A percentile compares a stretch with the other conserved stretches of the same genome.
phyloP scores from a whole-genome alignment of 1,140 invertebrate species.

The Penaeus vannamei region DNA sequence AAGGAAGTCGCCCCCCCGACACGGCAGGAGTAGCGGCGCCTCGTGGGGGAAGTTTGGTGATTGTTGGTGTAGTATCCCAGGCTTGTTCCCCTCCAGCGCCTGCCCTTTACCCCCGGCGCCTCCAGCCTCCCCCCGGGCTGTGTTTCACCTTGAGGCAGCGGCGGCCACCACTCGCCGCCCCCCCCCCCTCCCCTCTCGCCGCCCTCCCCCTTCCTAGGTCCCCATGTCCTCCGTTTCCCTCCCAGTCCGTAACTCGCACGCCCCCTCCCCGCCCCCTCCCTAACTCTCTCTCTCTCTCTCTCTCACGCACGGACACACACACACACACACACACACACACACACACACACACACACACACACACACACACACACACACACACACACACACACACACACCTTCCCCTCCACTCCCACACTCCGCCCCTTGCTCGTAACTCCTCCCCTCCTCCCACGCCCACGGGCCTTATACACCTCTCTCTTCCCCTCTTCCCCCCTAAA shows the following conservation, averaged over 20 bases:
- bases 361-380: slow-evolving; percentile 4
- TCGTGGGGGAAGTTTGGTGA: background rate
- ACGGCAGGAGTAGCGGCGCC: no score
- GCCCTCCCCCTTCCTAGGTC: slow-evolving; percentile 31
- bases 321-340: slow-evolving; percentile 4
- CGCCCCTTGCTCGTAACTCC: no score
- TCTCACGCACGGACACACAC: background rate
- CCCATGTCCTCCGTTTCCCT: slow-evolving; percentile 37
- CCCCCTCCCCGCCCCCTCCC: background rate
- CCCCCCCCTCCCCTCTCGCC: slow-evolving; percentile 19
- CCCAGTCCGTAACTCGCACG: slow-evolving; percentile 24
- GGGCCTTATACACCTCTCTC: background rate
- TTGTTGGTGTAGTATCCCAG: slow-evolving; percentile 58
- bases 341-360: slow-evolving; percentile 4
- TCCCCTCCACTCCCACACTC: background rate
- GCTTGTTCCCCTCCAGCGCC: slow-evolving; percentile 58
- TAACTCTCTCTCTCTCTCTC: background rate
- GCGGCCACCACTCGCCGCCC: slow-evolving; percentile 33
- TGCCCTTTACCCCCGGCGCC: slow-evolving; percentile 61
- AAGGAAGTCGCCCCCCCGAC: no score
- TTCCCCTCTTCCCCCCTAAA: background rate
- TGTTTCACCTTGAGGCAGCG: slow-evolving; percentile 64
- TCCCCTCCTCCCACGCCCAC: background rate
- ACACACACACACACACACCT: slow-evolving; percentile 6
- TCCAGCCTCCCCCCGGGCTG: slow-evolving; percentile 60